These are phyloP conservation scores for Clistopyga incitator DNA, from an alignment of 2,888 invertebrate genomes.

Conservation along the genomic window DNA sequence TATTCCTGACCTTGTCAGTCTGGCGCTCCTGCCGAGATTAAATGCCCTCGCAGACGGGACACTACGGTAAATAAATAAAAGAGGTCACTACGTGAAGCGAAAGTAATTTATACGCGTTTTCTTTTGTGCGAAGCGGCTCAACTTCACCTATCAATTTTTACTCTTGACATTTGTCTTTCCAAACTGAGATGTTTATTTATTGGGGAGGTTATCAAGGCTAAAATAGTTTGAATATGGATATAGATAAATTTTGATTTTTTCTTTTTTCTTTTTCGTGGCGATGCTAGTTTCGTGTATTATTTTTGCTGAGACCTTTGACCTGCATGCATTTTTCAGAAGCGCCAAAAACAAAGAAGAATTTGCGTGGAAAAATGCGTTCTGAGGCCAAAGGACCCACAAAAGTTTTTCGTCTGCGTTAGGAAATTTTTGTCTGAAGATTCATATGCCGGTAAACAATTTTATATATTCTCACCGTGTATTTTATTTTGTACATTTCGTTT, in stretches of 20 bases:
- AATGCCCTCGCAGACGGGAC: neutral
- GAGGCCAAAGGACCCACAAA: neutral
- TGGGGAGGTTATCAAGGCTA: neutral
- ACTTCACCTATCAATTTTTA: neutral
- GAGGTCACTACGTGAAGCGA: neutral
- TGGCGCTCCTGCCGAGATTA: neutral
- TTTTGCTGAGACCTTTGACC: too few relatives aligned
- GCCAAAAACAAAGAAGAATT: too few relatives aligned
- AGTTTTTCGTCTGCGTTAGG: neutral
- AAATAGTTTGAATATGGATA: neutral
- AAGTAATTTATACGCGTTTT: neutral
- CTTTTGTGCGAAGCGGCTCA: neutral
- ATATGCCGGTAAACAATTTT: too few relatives aligned
- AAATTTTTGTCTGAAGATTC: too few relatives aligned
- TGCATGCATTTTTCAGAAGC: too few relatives aligned
- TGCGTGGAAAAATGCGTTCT: too few relatives aligned
- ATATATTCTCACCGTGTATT: too few relatives aligned
- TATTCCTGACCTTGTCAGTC: constrained; percentile 9
- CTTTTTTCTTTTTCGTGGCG: too few relatives aligned
- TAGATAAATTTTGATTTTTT: too few relatives aligned
- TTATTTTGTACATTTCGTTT: too few relatives aligned
- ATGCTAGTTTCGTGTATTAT: too few relatives aligned
- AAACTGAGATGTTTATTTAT: neutral
- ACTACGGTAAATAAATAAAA: constrained; percentile 6
- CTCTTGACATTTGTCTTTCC: neutral